Percentiles rank a stretch among this genome's conserved stretches.
Evolutionary conservation across 2,888 invertebrate species (phyloP).

Genomic region (Catotricha subobsoleta): DNA sequence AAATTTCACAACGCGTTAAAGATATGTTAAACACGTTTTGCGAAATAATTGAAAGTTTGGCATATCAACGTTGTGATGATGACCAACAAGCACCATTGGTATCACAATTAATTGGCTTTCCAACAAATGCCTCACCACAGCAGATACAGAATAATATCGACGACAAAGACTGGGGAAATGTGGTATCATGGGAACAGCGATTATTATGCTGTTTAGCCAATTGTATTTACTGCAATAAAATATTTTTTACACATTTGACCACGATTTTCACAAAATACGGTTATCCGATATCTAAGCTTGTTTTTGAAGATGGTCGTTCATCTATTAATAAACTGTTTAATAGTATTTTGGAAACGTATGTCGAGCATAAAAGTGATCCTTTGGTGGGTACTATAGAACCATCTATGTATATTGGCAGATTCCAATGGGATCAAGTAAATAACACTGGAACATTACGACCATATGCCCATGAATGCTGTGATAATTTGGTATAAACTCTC

Average conservation of each 20-base stretch:
- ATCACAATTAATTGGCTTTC: slow-evolving; percentile 43
- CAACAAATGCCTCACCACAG: slow-evolving; percentile 13
- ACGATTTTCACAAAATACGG: slow-evolving; percentile 45
- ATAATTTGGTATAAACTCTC: slow-evolving; percentile 43
- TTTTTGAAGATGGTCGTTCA: slow-evolving; percentile 48
- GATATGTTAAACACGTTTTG: slow-evolving; percentile 43
- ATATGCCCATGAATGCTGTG: slow-evolving; percentile 76
- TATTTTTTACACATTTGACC: slow-evolving; percentile 53
- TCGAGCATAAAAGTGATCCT: slow-evolving; percentile 85
- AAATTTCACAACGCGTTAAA: slow-evolving; percentile 33
- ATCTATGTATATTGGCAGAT: slow-evolving; percentile 82
- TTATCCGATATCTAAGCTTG: slow-evolving; percentile 55
- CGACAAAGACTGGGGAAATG: slow-evolving; percentile 15
- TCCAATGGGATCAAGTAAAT: slow-evolving; percentile 61
- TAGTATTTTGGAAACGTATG: slow-evolving; percentile 53
- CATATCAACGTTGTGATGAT: slow-evolving; percentile 48
- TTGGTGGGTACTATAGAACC: slow-evolving; percentile 91
- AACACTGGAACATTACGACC: slow-evolving; percentile 62
- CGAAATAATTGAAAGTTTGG: slow-evolving; percentile 52
- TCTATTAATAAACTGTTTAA: slow-evolving; percentile 33
- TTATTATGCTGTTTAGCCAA: slow-evolving; percentile 76
- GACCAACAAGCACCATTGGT: slow-evolving; percentile 35
- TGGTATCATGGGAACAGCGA: slow-evolving; percentile 55
- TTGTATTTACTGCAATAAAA: slow-evolving; percentile 63
- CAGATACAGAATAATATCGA: slow-evolving; percentile 15